phyloP scores from a whole-genome alignment of 2,888 invertebrate genomes.

The Cyclophora punctaria region DNA sequence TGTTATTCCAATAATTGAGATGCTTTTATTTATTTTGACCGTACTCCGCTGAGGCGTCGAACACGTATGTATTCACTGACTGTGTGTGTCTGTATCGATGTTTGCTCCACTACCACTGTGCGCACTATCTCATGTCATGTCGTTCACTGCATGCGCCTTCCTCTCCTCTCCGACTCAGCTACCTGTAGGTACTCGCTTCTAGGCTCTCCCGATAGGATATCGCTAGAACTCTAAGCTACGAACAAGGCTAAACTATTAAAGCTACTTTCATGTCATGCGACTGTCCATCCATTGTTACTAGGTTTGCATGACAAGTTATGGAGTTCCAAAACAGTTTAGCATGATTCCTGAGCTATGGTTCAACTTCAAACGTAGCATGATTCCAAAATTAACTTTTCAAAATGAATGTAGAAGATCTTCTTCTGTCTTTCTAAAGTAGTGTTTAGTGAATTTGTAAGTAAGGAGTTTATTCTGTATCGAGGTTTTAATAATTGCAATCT shows the following conservation, averaged over 20 bases:
- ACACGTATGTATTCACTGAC: constrained; percentile 73
- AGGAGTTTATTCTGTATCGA: too few species aligned
- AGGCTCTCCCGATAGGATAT: constrained; percentile 10
- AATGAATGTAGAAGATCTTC: too few species aligned
- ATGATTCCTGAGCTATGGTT: constrained; percentile 6
- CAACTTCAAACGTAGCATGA: constrained; percentile 32
- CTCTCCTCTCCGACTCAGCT: constrained; percentile 31
- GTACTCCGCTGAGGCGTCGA: constrained; percentile 72
- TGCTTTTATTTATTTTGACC: constrained; percentile 74
- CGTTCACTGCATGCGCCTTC: constrained; percentile 67
- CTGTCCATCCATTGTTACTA: constrained; percentile 18
- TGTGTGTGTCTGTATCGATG: constrained; percentile 73
- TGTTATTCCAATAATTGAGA: constrained; percentile 73
- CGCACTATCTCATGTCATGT: constrained; percentile 52
- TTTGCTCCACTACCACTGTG: constrained; percentile 69
- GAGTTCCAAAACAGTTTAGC: constrained; percentile 12
- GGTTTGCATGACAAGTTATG: constrained; percentile 29
- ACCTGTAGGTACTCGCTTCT: constrained; percentile 24
- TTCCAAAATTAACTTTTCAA: constrained; percentile 5
- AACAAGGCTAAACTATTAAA: not conserved
- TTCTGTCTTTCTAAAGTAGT: too few species aligned
- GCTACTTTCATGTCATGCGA: constrained; percentile 16
- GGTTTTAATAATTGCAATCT: too few species aligned
- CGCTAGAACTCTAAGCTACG: not conserved
- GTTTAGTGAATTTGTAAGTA: too few species aligned